A percentile compares a stretch with the other conserved stretches of the same genome.
These are phyloP conservation scores for Stercorarius parasiticus DNA, from an alignment of 2,113 vertebrate species.

Conservation along the genomic window DNA sequence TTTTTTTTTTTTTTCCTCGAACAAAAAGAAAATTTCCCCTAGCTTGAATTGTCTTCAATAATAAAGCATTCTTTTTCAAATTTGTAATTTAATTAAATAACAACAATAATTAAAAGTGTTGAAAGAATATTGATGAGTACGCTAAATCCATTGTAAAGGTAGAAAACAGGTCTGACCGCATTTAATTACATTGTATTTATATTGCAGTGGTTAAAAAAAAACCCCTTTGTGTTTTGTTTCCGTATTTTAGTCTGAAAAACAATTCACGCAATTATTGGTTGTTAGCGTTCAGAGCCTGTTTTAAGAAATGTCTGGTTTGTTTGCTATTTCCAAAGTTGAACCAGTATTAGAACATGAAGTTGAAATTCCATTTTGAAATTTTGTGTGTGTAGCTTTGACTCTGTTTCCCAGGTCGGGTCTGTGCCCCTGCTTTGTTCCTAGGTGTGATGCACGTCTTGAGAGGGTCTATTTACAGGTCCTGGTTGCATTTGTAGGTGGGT, in stretches of 20 bases:
- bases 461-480: not conserved
- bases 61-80: not conserved
- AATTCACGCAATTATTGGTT: not conserved
- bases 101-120: conserved; percentile 30
- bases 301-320: not conserved
- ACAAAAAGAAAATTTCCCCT: not conserved
- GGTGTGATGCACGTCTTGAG: not conserved
- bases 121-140: not conserved
- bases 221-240: not conserved
- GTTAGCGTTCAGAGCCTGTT: not conserved
- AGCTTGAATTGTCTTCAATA: conserved; percentile 9
- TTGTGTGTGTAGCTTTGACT: not conserved
- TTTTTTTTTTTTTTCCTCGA: conserved; percentile 23
- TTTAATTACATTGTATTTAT: not conserved
- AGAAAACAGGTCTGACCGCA: not conserved
- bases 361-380: not conserved
- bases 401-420: not conserved
- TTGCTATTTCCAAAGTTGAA: not conserved
- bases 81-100: conserved; percentile 53
- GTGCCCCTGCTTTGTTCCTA: not conserved
- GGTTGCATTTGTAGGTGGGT: not conserved
- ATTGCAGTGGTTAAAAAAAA: not conserved
- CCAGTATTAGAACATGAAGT: not conserved
- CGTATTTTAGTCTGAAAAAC: not conserved
- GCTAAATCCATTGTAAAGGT: not conserved